A percentile compares a stretch with the other conserved stretches of the same genome.
Evolutionary conservation across 2,113 vertebrate genomes (phyloP).

Genomic region (Sturnira hondurensis): DNA sequence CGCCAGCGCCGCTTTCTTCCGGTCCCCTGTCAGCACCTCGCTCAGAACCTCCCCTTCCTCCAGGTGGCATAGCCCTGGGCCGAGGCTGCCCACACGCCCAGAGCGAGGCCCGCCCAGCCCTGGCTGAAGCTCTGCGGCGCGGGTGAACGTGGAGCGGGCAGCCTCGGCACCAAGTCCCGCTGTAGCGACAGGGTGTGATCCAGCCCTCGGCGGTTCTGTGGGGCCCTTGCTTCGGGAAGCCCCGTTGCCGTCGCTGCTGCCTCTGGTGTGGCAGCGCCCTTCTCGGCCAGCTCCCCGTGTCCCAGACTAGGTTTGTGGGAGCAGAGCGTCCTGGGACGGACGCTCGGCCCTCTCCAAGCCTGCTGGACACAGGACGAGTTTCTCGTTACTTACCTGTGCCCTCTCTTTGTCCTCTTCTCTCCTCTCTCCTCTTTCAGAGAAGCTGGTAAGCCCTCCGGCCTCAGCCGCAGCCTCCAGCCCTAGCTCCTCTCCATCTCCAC

Average conservation of each 20-base stretch:
- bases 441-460: conserved; percentile 88
- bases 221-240: neutral
- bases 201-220: neutral
- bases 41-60: neutral
- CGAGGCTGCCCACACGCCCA: neutral
- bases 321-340: neutral
- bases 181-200: neutral
- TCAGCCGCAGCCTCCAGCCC: conserved; percentile 89
- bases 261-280: neutral
- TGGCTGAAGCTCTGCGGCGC: neutral
- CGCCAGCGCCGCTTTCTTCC: too few species aligned
- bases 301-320: neutral
- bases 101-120: neutral
- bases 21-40: neutral
- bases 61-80: neutral
- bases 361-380: conserved; percentile 47
- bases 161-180: neutral
- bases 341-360: conserved; percentile 73
- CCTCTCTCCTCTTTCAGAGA: conserved; percentile 82
- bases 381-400: conserved; percentile 74
- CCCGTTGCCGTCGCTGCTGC: neutral
- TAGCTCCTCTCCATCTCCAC: conserved; percentile 89
- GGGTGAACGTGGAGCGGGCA: neutral
- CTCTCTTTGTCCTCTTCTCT: conserved; percentile 79
- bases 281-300: neutral